Conservation (phyloP, 2,113 vertebrate genomes). For the Salminus brasiliensis region DNA sequence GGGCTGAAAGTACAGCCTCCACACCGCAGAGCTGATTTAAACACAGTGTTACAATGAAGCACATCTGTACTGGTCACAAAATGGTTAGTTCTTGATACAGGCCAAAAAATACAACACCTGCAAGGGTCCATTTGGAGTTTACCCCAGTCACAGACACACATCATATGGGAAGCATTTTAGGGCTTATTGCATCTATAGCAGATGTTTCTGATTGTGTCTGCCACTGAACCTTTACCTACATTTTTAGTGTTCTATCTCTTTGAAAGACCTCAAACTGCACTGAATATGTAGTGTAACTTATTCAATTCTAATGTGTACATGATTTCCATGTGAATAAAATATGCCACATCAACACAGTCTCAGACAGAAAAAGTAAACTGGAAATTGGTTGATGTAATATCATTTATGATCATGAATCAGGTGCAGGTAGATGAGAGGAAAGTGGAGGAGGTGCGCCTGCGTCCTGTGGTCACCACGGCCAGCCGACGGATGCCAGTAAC, state of each 20-base stretch:
- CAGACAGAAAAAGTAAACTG: no score
- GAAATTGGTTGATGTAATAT: no score
- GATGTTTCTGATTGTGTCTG: constrained; percentile 28
- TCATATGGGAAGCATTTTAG: not conserved
- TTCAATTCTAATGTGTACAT: not conserved
- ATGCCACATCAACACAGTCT: no score
- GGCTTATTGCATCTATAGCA: not conserved
- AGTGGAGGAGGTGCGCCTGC: constrained; percentile 88
- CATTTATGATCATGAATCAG: no score
- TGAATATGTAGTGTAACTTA: not conserved
- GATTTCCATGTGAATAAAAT: no score
- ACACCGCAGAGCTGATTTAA: no score
- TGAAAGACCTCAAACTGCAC: not conserved
- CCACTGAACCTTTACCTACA: not conserved
- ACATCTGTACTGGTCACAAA: not conserved
- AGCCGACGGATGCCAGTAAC: constrained; percentile 80
- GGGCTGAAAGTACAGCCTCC: not conserved
- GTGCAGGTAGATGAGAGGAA: constrained; percentile 82
- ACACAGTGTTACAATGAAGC: no score
- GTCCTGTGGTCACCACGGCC: constrained; percentile 72
- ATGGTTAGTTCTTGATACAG: not conserved
- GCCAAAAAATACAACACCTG: no score
- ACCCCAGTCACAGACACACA: not conserved
- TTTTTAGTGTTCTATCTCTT: not conserved
- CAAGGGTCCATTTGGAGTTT: not conserved